Percentiles rank a stretch among this genome's conserved stretches.
Conservation (phyloP, 2,113 vertebrate genomes). For the Natator depressus region DNA sequence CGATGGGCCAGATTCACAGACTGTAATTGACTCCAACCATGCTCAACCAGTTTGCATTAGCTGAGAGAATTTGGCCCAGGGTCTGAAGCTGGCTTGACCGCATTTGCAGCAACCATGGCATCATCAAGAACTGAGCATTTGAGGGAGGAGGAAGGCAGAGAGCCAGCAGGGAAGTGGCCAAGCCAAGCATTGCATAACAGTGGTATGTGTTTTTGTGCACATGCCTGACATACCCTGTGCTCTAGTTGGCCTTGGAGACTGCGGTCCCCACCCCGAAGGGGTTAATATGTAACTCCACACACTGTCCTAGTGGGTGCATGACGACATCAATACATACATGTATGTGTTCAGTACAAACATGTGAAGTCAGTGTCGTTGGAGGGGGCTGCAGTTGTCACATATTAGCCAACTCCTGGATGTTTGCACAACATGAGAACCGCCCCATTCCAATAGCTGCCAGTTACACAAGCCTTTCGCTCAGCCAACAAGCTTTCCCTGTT, state of each 20-base stretch:
- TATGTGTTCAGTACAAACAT: neutral
- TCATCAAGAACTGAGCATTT: rapidly evolving
- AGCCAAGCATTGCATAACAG: neutral
- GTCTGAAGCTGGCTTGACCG: neutral
- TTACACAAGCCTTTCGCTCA: neutral
- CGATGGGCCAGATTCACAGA: rapidly evolving
- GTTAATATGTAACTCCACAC: neutral
- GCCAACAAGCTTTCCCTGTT: neutral
- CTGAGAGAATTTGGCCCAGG: rapidly evolving
- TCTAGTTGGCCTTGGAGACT: neutral
- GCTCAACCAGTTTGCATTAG: neutral
- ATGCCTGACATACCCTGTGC: neutral
- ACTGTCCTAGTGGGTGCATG: neutral
- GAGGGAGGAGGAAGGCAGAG: neutral
- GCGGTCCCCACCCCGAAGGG: neutral
- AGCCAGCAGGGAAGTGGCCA: neutral
- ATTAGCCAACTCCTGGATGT: neutral
- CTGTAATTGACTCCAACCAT: neutral
- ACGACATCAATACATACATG: neutral
- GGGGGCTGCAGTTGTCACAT: neutral
- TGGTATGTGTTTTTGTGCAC: neutral
- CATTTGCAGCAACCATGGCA: neutral
- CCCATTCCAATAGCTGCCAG: neutral
- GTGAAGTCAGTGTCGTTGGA: neutral
- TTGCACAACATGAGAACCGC: neutral